phyloP scores from a whole-genome alignment of 1,140 invertebrate genomes.

The Ericerus pela region DNA sequence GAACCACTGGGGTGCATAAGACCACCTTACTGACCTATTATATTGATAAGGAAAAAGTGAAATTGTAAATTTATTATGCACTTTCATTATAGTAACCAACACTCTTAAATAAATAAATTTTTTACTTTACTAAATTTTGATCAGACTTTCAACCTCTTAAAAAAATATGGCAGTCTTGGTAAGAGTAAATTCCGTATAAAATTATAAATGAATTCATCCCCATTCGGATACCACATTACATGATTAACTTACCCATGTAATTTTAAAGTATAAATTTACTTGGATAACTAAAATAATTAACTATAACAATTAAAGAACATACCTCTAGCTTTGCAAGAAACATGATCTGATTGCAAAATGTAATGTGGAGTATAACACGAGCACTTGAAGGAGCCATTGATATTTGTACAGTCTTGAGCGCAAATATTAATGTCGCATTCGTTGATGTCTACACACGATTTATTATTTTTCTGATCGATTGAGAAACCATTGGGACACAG shows the following conservation, averaged over 20 bases:
- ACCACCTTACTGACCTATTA: too few species aligned
- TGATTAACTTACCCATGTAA: background rate
- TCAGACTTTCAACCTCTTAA: slow-evolving; percentile 11
- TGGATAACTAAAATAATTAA: background rate
- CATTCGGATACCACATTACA: background rate
- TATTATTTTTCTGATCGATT: slow-evolving; percentile 20
- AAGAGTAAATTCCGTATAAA: slow-evolving; percentile 16
- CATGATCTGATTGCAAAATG: slow-evolving; percentile 45
- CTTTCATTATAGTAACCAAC: too few species aligned
- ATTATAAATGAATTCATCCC: slow-evolving; percentile 2
- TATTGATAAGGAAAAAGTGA: too few species aligned
- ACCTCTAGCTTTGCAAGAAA: slow-evolving; percentile 47
- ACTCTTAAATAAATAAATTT: too few species aligned
- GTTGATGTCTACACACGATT: slow-evolving; percentile 23
- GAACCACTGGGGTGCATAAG: too few species aligned
- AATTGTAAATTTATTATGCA: too few species aligned
- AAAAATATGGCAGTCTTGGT: slow-evolving; percentile 20
- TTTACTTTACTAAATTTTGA: too few species aligned
- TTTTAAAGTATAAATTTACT: background rate
- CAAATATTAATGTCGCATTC: slow-evolving; percentile 44
- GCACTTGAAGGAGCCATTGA: slow-evolving; percentile 63
- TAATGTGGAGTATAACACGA: slow-evolving; percentile 60
- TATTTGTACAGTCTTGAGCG: slow-evolving; percentile 71
- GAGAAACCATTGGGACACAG: slow-evolving; percentile 20
- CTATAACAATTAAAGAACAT: slow-evolving; percentile 5